Conservation (phyloP, 1,140 invertebrate genomes). For the Ostrea edulis region DNA sequence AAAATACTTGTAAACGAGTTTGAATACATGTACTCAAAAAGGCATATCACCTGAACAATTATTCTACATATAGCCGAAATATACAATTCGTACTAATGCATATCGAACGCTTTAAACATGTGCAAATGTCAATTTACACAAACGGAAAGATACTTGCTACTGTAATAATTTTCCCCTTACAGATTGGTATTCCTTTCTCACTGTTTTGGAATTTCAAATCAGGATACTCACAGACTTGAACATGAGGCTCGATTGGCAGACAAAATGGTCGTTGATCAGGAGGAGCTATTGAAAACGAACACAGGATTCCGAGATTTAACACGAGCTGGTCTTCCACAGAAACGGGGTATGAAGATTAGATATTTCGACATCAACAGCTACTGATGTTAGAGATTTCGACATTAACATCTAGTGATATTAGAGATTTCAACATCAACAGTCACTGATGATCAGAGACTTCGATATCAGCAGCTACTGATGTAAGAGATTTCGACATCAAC, state of each 20-base stretch:
- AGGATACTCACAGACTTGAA: conserved; percentile 31
- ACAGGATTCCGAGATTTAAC: conserved; percentile 50
- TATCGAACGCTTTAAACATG: not conserved
- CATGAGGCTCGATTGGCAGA: conserved; percentile 41
- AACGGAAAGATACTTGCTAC: not conserved
- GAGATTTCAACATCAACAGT: too few species aligned
- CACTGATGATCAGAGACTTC: too few species aligned
- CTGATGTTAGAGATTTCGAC: too few species aligned
- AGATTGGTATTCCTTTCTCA: not conserved
- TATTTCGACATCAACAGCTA: too few species aligned
- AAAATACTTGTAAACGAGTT: not conserved
- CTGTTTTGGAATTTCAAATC: conserved; percentile 14
- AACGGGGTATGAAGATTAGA: conserved; percentile 29
- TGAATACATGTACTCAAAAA: not conserved
- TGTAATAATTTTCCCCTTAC: not conserved
- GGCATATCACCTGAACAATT: not conserved
- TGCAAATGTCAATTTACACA: not conserved
- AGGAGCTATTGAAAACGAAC: conserved; percentile 32
- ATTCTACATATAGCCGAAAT: too few species aligned
- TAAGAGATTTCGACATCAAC: too few species aligned
- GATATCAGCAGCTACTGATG: too few species aligned
- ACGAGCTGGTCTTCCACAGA: conserved; percentile 48
- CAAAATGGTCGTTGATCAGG: conserved; percentile 1
- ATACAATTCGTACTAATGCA: too few species aligned
- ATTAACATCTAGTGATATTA: too few species aligned